Base-by-base conservation (phyloP, 2,113 vertebrate genomes). In the Gallinago media region DNA sequence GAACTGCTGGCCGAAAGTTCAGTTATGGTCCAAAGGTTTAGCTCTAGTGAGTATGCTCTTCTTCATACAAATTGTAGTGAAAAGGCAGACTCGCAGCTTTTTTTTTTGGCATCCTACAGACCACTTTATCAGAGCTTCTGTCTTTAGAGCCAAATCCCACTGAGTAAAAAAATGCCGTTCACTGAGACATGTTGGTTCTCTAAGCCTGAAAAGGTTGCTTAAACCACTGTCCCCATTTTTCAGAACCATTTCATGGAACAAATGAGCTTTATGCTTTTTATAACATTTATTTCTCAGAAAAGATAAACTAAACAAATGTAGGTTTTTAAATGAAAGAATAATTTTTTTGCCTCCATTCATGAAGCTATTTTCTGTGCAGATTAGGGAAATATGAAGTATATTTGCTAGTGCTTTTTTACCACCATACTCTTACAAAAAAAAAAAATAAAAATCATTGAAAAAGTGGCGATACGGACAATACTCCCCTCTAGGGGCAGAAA, bases 401-500 rank as follows among this genome's bases (percentile, higher is more conserved):
- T 22, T 78, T 66, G 23, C 42, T 46, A 55, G 15, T 4, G 27
- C 12, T 71, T 79, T 67, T 50, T 55, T 36, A 62, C 7, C 15
- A 58, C 62, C 36, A 20, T 5, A 5, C 5, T 72, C 36, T 55
- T 65, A 44, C 15, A 13, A 8, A 63, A 46, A 79, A 54, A 40
- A 71, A 10, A 11, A 31, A 54, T 75, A 44, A 4, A 20, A 17
- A 40, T 27, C 7, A 4, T n/a, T 62, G 65, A 62, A 3, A 18
- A 88, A 85, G 68, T 34, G 50, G 23, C 8, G 13, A 16, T 70
- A 12, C 4, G 3, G 93, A 86, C 96, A 97, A 97, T 54, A 63
- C 94, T 92, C 11, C 96, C 97, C 88, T 96, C 96, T 96, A 96
- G 95, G 76, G 96, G 94, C 38, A 73, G 26, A 79, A 85, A 67